Evolutionary conservation across 23 tunicate genomes (phyloP).

Genomic region (Trididemnum miniatum): DNA sequence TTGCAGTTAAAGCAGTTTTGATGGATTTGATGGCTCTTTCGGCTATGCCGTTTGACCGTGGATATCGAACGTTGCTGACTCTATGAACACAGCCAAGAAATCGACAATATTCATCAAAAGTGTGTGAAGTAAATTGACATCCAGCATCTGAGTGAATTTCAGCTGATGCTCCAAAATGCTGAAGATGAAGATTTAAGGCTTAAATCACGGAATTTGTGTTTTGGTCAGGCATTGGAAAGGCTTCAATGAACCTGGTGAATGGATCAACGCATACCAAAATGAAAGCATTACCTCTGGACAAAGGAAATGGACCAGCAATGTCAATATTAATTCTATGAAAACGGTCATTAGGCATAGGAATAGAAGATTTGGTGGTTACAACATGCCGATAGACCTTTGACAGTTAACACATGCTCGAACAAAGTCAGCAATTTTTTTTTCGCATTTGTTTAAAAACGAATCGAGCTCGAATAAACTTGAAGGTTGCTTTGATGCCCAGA

Average conservation of each 20-base stretch:
- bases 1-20: background rate
- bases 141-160: background rate
- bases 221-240: conserved; percentile 8
- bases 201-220: background rate
- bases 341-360: background rate
- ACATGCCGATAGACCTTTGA: too few species aligned
- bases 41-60: background rate
- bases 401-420: conserved; percentile 3
- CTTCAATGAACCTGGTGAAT: background rate
- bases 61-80: background rate
- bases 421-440: background rate
- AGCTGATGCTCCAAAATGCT: background rate
- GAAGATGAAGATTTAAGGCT: background rate
- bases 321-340: background rate
- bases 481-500: background rate
- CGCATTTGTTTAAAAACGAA: background rate
- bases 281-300: background rate
- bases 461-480: background rate
- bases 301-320: background rate
- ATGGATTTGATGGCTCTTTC: conserved; percentile 9
- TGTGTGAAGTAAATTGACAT: background rate
- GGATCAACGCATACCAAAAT: background rate
- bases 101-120: background rate
- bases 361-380: too few species aligned
- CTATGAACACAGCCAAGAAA: background rate